These are phyloP conservation scores for Marasmarcha lunaedactyla DNA, from an alignment of 2,888 invertebrate genomes.

Conservation along the genomic window DNA sequence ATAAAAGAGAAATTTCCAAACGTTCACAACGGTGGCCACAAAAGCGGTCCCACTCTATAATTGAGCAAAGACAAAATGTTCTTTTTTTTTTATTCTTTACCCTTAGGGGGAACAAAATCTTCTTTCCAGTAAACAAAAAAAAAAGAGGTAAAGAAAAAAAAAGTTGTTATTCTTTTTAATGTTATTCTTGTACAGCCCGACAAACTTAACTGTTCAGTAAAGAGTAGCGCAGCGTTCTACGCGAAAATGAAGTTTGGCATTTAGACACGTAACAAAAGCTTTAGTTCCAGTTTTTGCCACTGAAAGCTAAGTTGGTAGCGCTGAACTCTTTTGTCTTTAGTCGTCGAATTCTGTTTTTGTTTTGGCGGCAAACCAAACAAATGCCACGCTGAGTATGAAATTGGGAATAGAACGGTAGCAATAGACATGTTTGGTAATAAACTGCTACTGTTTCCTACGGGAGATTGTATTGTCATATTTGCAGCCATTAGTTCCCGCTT, in stretches of 20 bases:
- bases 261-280: too few species aligned
- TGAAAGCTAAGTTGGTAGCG: too few species aligned
- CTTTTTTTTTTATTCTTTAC: too few species aligned
- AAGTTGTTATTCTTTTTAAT: neutral
- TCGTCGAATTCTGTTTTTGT: slow-evolving; percentile 20
- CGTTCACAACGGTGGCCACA: slow-evolving; percentile 35
- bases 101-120: too few species aligned
- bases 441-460: slow-evolving; percentile 44
- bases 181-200: too few species aligned
- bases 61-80: slow-evolving; percentile 65
- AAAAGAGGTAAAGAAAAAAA: slow-evolving; percentile 14
- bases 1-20: slow-evolving; percentile 52
- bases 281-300: too few species aligned
- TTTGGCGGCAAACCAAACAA: slow-evolving; percentile 52
- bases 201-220: too few species aligned
- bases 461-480: slow-evolving; percentile 42
- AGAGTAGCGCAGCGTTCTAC: too few species aligned
- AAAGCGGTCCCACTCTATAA: slow-evolving; percentile 43
- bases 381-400: slow-evolving; percentile 41
- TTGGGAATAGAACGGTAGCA: slow-evolving; percentile 25
- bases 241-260: too few species aligned
- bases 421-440: slow-evolving; percentile 24
- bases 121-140: slow-evolving; percentile 39
- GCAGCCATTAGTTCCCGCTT: slow-evolving; percentile 29
- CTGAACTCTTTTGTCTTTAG: slow-evolving; percentile 20